Evolutionary conservation across 2,888 invertebrate species (phyloP).

Genomic region (Uropetala carovei): DNA sequence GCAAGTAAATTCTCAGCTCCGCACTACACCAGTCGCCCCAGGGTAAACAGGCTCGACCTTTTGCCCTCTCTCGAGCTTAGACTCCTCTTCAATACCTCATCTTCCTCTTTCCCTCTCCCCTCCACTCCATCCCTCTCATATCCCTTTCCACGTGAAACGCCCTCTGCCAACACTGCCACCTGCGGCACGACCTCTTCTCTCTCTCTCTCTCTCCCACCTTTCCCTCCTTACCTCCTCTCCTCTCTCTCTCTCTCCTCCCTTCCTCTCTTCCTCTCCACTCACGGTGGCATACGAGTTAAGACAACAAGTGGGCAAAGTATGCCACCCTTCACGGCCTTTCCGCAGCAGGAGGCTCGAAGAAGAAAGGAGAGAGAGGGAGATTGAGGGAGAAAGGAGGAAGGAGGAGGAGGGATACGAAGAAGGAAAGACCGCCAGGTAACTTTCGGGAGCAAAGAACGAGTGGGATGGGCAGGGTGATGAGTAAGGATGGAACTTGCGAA

Average conservation of each 20-base stretch:
- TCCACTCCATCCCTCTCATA: neutral
- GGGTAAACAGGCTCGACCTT: neutral
- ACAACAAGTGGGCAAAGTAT: neutral
- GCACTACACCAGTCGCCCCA: neutral
- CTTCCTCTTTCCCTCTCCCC: neutral
- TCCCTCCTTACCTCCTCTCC: neutral
- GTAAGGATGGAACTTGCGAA: no score
- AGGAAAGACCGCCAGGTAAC: neutral
- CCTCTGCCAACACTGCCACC: neutral
- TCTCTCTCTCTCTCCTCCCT: neutral
- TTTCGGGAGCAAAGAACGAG: neutral
- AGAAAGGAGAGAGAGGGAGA: neutral
- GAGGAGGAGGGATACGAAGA: neutral
- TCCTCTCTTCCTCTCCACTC: neutral
- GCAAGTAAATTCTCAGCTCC: conserved; percentile 19
- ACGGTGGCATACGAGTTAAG: conserved; percentile 15
- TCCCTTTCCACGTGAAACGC: neutral
- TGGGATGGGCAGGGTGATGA: no score
- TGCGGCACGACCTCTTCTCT: neutral
- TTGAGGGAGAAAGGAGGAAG: neutral
- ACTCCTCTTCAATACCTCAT: neutral
- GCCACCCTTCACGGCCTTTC: neutral
- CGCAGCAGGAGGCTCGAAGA: neutral
- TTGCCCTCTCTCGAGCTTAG: neutral
- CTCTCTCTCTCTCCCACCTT: neutral